These are phyloP conservation scores for Atractosteus spatula DNA, from an alignment of 2,113 vertebrate genomes.

Conservation along the genomic window DNA sequence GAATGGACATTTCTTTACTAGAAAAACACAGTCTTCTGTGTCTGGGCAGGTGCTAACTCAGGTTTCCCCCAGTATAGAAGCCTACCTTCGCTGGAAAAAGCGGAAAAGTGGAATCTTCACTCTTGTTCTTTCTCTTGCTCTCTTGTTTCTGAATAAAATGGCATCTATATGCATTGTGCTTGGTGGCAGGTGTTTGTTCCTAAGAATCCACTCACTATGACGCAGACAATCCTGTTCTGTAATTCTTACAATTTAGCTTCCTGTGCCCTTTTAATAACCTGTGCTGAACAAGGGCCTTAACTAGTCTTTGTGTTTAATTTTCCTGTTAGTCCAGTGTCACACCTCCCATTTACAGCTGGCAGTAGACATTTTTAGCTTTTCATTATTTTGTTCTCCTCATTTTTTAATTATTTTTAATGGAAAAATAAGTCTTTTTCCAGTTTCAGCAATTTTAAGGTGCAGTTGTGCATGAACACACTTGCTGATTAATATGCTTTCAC, in stretches of 20 bases:
- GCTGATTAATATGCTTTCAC: conserved; percentile 66
- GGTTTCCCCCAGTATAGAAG: too few relatives aligned
- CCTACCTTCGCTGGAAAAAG: too few relatives aligned
- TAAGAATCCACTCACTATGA: too few relatives aligned
- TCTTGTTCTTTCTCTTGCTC: too few relatives aligned
- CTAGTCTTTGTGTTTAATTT: conserved; percentile 26
- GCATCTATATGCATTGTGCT: too few relatives aligned
- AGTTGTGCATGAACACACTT: conserved; percentile 62
- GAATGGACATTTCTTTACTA: too few relatives aligned
- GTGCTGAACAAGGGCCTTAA: conserved; percentile 8
- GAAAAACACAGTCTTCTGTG: too few relatives aligned
- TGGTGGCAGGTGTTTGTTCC: too few relatives aligned
- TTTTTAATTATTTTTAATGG: conserved; percentile 62
- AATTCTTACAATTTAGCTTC: neutral
- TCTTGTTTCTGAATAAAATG: too few relatives aligned
- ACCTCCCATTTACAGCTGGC: conserved; percentile 39
- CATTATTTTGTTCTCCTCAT: conserved; percentile 37
- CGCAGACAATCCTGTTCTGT: too few relatives aligned
- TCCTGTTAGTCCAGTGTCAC: conserved; percentile 36
- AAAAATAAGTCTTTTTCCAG: conserved; percentile 41
- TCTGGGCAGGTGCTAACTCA: too few relatives aligned
- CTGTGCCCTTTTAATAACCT: conserved; percentile 16
- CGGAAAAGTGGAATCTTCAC: too few relatives aligned
- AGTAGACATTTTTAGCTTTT: conserved; percentile 31
- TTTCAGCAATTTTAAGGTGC: conserved; percentile 51